A percentile compares a stretch with the other conserved stretches of the same genome.
phyloP scores from a whole-genome alignment of 53 echinoderm and acorn worm genomes.

The Apostichopus leukothele region DNA sequence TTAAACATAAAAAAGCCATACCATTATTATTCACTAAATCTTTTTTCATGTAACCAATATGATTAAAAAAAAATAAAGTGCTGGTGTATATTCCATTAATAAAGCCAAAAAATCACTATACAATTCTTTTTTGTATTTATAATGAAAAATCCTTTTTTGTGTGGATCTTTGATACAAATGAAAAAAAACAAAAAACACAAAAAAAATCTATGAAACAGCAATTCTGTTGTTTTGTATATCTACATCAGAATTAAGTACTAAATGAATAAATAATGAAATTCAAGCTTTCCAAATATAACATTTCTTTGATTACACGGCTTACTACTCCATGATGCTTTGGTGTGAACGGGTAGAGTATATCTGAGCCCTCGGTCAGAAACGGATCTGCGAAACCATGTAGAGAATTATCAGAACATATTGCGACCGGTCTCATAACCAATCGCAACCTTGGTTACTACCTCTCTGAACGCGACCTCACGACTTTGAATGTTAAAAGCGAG shows the following conservation, averaged over 20 bases:
- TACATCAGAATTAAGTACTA: constrained; percentile 46
- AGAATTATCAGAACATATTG: too few species aligned
- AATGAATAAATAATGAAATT: constrained; percentile 36
- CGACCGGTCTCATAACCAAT: too few species aligned
- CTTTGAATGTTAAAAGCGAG: too few species aligned
- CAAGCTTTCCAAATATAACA: background rate
- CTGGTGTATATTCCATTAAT: background rate
- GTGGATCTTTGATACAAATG: background rate
- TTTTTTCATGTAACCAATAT: background rate
- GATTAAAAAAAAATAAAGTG: background rate
- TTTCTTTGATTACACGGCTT: background rate
- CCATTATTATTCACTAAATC: constrained; percentile 4
- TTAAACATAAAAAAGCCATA: constrained; percentile 8
- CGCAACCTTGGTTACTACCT: too few species aligned
- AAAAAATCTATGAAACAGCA: background rate
- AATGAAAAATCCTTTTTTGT: background rate
- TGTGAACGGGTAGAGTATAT: too few species aligned
- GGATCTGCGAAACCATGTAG: too few species aligned
- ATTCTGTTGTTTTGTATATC: constrained; percentile 37
- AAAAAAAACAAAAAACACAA: background rate
- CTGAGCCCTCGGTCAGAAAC: too few species aligned
- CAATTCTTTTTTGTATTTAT: background rate
- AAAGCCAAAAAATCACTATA: constrained; percentile 6
- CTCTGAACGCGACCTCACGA: too few species aligned
- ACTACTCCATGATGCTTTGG: too few species aligned